These are phyloP conservation scores for Lampris incognitus DNA, from an alignment of 2,113 vertebrate genomes.

Conservation along the genomic window DNA sequence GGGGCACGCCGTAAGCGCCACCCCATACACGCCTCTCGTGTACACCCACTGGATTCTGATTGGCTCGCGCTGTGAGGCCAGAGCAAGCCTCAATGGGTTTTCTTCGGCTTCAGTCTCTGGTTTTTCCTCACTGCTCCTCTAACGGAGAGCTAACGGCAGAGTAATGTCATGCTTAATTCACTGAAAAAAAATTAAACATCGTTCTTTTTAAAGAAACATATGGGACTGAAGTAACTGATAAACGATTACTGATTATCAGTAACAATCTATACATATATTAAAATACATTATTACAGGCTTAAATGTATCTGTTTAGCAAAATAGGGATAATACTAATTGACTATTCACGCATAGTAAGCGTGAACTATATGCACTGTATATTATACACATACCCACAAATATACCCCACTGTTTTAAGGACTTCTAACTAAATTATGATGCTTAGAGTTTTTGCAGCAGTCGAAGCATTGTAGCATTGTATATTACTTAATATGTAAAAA, in stretches of 20 bases:
- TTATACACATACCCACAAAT: too few species aligned
- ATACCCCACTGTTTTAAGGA: too few species aligned
- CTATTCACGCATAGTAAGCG: too few species aligned
- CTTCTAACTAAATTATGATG: constrained; percentile 16
- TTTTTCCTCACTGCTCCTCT: constrained; percentile 26
- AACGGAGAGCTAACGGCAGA: constrained; percentile 24
- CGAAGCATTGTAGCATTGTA: not conserved
- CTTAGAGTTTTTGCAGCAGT: constrained; percentile 18
- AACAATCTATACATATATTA: too few species aligned
- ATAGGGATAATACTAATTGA: too few species aligned
- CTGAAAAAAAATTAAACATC: not conserved
- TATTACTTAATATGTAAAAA: constrained; percentile 5
- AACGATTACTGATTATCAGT: too few species aligned
- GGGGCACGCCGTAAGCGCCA: constrained; percentile 64
- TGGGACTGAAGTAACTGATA: too few species aligned
- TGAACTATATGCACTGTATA: too few species aligned
- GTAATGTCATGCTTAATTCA: constrained; percentile 37
- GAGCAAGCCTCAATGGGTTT: constrained; percentile 35
- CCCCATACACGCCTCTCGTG: constrained; percentile 38
- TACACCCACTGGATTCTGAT: constrained; percentile 63
- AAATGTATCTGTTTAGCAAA: too few species aligned
- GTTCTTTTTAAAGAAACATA: too few species aligned
- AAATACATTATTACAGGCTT: too few species aligned
- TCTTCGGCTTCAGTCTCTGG: not conserved
- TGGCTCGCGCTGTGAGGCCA: constrained; percentile 55